Percentiles rank a stretch among this genome's conserved stretches.
phyloP scores from a whole-genome alignment of 2,113 vertebrate species.

The Gila orcuttii region DNA sequence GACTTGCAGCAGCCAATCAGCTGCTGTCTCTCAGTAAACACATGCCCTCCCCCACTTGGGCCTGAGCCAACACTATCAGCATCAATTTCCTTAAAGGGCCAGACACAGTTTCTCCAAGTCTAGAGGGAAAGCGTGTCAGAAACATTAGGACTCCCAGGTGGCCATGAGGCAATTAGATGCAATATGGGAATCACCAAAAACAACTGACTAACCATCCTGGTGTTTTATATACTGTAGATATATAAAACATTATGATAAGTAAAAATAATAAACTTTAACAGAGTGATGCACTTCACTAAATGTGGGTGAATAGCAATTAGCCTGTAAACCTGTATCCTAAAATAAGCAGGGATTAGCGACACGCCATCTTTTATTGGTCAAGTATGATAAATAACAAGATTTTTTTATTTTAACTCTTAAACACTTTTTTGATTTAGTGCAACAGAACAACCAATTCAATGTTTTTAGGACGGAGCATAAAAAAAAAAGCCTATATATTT shows the following conservation, averaged over 20 bases:
- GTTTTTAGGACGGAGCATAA: too few species aligned
- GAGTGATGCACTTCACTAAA: neutral
- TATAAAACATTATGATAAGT: neutral
- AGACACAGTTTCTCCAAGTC: conserved; percentile 31
- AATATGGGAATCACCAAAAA: conserved; percentile 7
- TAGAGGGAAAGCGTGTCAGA: neutral
- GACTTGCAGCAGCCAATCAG: conserved; percentile 68
- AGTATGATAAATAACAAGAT: neutral
- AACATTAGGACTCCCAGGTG: neutral
- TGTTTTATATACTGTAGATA: too few species aligned
- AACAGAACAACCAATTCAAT: neutral
- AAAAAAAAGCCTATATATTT: too few species aligned
- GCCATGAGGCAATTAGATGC: conserved; percentile 40
- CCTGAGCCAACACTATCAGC: conserved; percentile 61
- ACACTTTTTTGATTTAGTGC: neutral
- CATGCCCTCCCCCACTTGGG: conserved; percentile 62
- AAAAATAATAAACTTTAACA: neutral
- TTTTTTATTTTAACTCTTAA: neutral
- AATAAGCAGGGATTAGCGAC: neutral
- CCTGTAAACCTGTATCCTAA: neutral
- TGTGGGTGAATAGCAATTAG: neutral
- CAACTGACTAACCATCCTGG: neutral
- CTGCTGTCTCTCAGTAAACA: conserved; percentile 63
- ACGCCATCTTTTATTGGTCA: too few species aligned
- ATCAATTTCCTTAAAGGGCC: conserved; percentile 73